Conservation (phyloP, 2,888 invertebrate species). For the Polyommatus iphigenia region DNA sequence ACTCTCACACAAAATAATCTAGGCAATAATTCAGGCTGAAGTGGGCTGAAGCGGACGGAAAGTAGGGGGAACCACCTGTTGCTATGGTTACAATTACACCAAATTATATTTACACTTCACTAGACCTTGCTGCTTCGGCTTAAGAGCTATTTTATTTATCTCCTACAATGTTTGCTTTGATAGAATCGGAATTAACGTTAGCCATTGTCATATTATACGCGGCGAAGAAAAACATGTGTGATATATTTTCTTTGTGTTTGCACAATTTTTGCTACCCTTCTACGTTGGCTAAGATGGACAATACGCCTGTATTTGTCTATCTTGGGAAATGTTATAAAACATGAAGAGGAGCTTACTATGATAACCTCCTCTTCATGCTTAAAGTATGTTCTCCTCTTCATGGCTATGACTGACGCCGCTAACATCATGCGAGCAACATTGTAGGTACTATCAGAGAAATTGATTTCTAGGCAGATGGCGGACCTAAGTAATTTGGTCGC, state of each 20-base stretch:
- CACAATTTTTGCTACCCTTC: neutral
- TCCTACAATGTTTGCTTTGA: neutral
- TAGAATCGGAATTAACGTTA: conserved; percentile 21
- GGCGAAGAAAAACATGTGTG: conserved; percentile 14
- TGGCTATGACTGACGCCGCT: no score
- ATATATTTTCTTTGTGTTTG: conserved; percentile 22
- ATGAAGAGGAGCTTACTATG: no score
- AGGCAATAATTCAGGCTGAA: conserved; percentile 62
- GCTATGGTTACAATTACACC: conserved; percentile 58
- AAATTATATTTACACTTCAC: conserved; percentile 41
- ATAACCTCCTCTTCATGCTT: no score
- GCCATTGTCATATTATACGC: conserved; percentile 20
- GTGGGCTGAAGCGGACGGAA: conserved; percentile 46
- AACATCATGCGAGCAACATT: no score
- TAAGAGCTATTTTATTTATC: neutral
- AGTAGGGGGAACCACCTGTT: conserved; percentile 61
- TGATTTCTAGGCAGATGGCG: no score
- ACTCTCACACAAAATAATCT: conserved; percentile 51
- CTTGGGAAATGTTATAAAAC: no score
- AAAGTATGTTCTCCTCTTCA: no score
- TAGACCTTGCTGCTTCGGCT: neutral
- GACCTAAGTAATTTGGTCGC: no score
- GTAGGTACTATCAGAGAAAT: no score
- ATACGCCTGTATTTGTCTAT: neutral
- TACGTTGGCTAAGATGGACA: neutral